Conservation (phyloP, 2,113 vertebrate genomes). For the Diadophis punctatus region DNA sequence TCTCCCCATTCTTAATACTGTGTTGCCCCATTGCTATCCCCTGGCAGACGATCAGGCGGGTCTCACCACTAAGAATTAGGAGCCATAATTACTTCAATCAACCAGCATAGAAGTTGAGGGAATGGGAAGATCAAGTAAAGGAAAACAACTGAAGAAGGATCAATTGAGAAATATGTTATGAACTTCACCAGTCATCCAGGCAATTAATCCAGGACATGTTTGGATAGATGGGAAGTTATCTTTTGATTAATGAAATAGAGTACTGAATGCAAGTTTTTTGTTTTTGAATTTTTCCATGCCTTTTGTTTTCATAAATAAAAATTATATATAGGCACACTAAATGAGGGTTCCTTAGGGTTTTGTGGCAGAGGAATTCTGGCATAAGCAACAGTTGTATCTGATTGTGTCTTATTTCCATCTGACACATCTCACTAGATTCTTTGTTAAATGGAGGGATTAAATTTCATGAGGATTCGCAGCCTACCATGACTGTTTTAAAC, state of each 20-base stretch:
- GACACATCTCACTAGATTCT: constrained; percentile 52
- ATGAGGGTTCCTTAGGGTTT: constrained; percentile 1
- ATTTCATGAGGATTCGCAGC: constrained; percentile 64
- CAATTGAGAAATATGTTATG: background rate
- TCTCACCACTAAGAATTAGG: background rate
- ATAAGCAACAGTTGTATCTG: constrained; percentile 23
- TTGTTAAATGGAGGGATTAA: constrained; percentile 64
- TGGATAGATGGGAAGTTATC: background rate
- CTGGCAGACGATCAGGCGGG: background rate
- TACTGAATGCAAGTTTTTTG: background rate
- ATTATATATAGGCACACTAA: background rate
- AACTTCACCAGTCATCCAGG: background rate
- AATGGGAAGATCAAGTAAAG: background rate
- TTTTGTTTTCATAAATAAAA: background rate
- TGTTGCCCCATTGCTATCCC: background rate
- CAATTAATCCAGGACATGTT: background rate
- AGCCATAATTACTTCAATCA: background rate
- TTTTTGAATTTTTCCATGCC: background rate
- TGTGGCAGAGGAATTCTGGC: constrained; percentile 22
- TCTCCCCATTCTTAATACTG: background rate
- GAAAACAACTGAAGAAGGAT: background rate
- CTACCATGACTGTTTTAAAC: constrained; percentile 61
- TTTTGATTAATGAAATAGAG: background rate
- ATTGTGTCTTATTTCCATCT: constrained; percentile 33
- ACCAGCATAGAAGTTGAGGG: background rate